Percentiles rank a stretch among this genome's conserved stretches.
These are phyloP conservation scores for Sorex araneus DNA, from an alignment of 2,113 vertebrate species.

Conservation along the genomic window DNA sequence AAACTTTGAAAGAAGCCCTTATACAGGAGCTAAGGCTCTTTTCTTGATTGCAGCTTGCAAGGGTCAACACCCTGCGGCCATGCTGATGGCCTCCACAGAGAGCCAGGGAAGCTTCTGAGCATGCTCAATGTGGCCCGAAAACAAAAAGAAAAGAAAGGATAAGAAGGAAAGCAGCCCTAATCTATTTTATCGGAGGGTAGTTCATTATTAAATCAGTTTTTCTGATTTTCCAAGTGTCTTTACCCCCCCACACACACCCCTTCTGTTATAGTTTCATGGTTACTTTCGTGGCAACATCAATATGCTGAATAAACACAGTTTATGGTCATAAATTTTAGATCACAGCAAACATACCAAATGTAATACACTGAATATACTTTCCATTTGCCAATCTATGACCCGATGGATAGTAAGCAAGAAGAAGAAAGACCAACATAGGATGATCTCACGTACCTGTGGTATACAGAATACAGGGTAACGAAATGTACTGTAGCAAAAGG, in stretches of 20 bases:
- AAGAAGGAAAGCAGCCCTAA: not conserved
- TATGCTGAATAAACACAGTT: slow-evolving; percentile 8
- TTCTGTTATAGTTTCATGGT: slow-evolving; percentile 21
- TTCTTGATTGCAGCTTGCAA: too few species aligned
- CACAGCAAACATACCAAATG: slow-evolving; percentile 53
- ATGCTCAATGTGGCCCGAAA: not conserved
- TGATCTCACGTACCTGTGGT: too few species aligned
- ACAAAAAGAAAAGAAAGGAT: not conserved
- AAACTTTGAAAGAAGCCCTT: slow-evolving; percentile 41
- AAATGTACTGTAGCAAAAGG: too few species aligned
- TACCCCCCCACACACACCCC: not conserved
- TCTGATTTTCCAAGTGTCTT: slow-evolving; percentile 40
- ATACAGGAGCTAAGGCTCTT: too few species aligned
- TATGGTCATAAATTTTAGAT: slow-evolving; percentile 45
- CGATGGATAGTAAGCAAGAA: not conserved
- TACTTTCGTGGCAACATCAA: not conserved
- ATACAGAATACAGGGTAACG: too few species aligned
- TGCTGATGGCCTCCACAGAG: too few species aligned
- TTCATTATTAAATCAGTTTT: slow-evolving; percentile 35
- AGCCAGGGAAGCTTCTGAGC: too few species aligned
- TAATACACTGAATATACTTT: not conserved
- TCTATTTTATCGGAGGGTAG: not conserved
- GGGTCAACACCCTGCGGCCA: too few species aligned
- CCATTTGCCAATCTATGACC: slow-evolving; percentile 37
- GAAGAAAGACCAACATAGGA: too few species aligned